Base-by-base conservation (phyloP, 2,888 invertebrate genomes). In the Spodoptera picta region DNA sequence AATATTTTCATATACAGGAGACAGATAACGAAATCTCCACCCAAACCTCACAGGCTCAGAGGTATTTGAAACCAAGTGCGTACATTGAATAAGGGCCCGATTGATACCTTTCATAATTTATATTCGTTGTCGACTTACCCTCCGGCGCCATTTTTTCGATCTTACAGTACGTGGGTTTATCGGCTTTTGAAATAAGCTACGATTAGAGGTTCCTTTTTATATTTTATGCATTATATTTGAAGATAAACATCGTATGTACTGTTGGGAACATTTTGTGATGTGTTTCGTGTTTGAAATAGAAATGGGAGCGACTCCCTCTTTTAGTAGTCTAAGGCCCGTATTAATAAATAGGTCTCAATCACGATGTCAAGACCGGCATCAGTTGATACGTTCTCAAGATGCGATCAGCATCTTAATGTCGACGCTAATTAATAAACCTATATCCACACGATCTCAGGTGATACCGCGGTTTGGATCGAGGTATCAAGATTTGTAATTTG, bases 91-190 rank as follows among this genome's bases (percentile, higher is more conserved):
- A 57, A 66, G 61, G 54, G 65, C 46, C 55, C 62, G 65, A 69
- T 75, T 73, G 64, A 65, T 61, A 69, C 31, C 51, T 42, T 77
- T 75, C 64, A 73, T 77, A 69, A 73, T 77, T 77, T 65, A 75
- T 69, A 73, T 73, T 66, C 55, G 41, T 59, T 51, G 64, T 57
- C 51, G 60, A 52, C 50, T 54, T 47, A 31, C 66, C 62, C 57
- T n/a, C 44, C 58, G 60, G 75, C 73, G 46, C 62, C 62, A 53
- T 69, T 73, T 65, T 77, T 73, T 52, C 50, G 54, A 56, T 63
- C 60, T 49, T 43, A 58, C 27, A 58, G 43, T 45, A 23, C 43
- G 50, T 43, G 36, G 62, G 36, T 58, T 65, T 64, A 56, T 53
- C 67, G 60, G 67, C 53, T 66, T 60, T 43, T 12, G 7, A 42